These are phyloP conservation scores for Centropyge bicolor DNA, from an alignment of 2,797 vertebrate species.

Conservation along the genomic window DNA sequence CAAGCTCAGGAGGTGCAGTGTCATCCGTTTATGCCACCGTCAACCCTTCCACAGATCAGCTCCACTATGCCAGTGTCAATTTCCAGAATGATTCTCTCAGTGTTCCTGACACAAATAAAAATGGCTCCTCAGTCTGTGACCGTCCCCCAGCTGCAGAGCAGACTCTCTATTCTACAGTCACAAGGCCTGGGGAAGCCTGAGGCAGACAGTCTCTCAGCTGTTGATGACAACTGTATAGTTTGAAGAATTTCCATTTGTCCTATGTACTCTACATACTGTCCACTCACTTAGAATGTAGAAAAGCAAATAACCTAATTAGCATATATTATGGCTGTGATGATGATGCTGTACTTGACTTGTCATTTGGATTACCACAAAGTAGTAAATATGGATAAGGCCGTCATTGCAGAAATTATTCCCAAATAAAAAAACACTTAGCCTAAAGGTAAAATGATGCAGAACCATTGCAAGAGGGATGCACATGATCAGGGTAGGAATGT, in stretches of 20 bases:
- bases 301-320: not conserved
- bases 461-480: not conserved
- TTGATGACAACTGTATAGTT: not conserved
- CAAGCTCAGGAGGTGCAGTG: not conserved
- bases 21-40: not conserved
- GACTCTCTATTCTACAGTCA: constrained; percentile 38
- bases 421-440: not conserved
- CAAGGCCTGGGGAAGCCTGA: not conserved
- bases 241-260: not conserved
- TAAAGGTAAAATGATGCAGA: not conserved
- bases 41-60: constrained; percentile 15
- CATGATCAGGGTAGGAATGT: not conserved
- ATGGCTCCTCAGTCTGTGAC: not conserved
- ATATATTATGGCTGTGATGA: not conserved
- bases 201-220: not conserved
- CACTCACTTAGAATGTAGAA: not conserved
- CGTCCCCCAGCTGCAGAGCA: constrained; percentile 11
- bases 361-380: not conserved
- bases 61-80: constrained; percentile 42
- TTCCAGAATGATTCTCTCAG: constrained; percentile 1
- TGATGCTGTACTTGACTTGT: not conserved
- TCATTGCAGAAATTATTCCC: no score
- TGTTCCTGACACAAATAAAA: constrained; percentile 5
- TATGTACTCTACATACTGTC: not conserved
- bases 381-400: no score